phyloP scores from a whole-genome alignment of 2,797 vertebrate species.

The Denticeps clupeoides region DNA sequence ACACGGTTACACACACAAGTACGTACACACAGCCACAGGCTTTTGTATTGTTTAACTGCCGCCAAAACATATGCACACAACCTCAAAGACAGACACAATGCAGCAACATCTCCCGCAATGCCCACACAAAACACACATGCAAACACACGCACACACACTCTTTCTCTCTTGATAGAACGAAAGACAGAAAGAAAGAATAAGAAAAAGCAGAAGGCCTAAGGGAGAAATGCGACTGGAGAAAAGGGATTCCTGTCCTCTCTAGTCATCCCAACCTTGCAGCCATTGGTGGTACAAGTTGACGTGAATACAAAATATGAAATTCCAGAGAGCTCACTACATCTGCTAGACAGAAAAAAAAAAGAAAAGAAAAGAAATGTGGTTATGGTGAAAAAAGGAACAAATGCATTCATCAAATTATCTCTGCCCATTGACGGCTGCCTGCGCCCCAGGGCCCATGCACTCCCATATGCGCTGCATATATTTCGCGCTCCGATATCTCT shows the following conservation, averaged over 20 bases:
- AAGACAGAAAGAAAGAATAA: too few species aligned
- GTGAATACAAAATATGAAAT: slow-evolving; percentile 24
- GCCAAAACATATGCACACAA: slow-evolving; percentile 15
- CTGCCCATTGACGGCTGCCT: slow-evolving; percentile 40
- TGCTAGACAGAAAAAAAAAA: slow-evolving; percentile 31
- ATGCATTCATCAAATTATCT: slow-evolving; percentile 43
- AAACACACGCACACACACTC: slow-evolving; percentile 12
- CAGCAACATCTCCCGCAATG: neutral
- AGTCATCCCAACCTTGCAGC: slow-evolving; percentile 6
- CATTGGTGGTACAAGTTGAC: neutral
- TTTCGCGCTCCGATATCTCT: slow-evolving; percentile 33
- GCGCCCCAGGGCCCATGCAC: slow-evolving; percentile 35
- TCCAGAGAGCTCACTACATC: slow-evolving; percentile 33
- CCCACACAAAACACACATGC: neutral
- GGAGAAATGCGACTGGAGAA: slow-evolving; percentile 1
- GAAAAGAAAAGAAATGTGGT: slow-evolving; percentile 35
- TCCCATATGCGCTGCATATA: slow-evolving; percentile 25
- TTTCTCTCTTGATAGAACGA: too few species aligned
- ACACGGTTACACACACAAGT: neutral
- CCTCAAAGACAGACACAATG: too few species aligned
- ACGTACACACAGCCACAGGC: slow-evolving; percentile 5
- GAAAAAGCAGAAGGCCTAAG: too few species aligned
- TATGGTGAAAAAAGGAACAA: slow-evolving; percentile 13
- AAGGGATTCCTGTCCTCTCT: slow-evolving; percentile 3
- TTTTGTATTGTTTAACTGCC: neutral